Evolutionary conservation across 1,140 invertebrate genomes (phyloP), one percentile per base, ranked within the genome.

Genomic region (Brachionus koreanus): DNA sequence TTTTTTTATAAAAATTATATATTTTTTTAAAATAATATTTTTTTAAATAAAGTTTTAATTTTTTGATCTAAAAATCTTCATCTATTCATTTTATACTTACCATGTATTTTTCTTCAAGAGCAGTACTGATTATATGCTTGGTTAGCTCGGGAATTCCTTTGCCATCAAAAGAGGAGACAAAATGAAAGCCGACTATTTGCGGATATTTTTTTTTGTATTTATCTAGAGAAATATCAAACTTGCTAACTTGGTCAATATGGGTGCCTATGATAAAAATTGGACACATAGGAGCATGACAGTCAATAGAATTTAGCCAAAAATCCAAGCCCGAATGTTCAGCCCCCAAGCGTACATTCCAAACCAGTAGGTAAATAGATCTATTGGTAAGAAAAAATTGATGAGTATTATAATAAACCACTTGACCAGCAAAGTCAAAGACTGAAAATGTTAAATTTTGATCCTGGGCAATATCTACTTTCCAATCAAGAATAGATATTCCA

Each of bases 401-500:
- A 25, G 87, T 88, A 84, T 88, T 88, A 83, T 88, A 88, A 83
- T 88, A 88, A 5, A 88, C 87, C n/a, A 85, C 86, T 82, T 88
- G 87, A 12, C 87, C 87, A 83, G 87, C 87, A 85, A 88, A 88
- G 83, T 88, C 87, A 87, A 25, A 86, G 85, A 83, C 86, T 86
- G 84, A 84, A 88, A 4, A 83, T 49, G 13, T 83, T 84, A 37
- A 87, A 83, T 13, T 84, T 61, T 72, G 16, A 5, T 52, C 43
- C 7, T 74, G 39, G 23, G 7, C 42, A 9, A 16, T 25, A 9
- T 23, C 63, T 29, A 57, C 74, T 13, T 84, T 85, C 87, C 87
- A 88, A 12, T 85, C 84, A 49, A 85, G 84, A 25, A 88, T 88
- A 42, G 86, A 84, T 35, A 88, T 88, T 37, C 87, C 87, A 83